Evolutionary conservation across 2,113 vertebrate species (phyloP).

Genomic region (Hyaena hyaena): DNA sequence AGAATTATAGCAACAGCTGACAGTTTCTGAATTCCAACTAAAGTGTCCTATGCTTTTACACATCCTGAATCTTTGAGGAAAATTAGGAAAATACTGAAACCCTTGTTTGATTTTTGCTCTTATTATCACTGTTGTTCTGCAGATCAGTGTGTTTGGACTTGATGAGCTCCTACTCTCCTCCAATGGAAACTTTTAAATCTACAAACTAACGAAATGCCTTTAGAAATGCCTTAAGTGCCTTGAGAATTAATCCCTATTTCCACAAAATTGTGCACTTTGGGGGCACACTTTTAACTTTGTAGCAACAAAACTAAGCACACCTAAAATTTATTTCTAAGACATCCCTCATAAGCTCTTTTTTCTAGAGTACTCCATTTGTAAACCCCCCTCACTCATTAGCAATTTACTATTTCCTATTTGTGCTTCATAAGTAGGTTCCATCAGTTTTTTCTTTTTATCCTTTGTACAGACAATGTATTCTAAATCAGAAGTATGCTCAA

Average conservation of each 20-base stretch:
- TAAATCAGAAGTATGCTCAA: slow-evolving; percentile 16
- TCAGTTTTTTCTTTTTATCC: neutral
- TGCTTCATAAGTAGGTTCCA: neutral
- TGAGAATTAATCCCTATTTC: neutral
- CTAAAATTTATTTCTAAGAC: neutral
- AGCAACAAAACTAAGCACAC: neutral
- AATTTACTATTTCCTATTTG: slow-evolving; percentile 54
- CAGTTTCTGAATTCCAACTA: neutral
- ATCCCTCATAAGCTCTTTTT: neutral
- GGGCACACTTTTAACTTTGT: neutral
- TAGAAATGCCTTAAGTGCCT: neutral
- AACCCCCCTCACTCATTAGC: slow-evolving; percentile 48
- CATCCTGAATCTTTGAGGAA: neutral
- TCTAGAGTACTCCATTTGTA: slow-evolving; percentile 37
- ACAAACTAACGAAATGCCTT: neutral
- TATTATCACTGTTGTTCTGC: neutral
- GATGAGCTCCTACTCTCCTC: neutral
- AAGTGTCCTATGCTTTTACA: neutral
- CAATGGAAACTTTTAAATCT: slow-evolving; percentile 20
- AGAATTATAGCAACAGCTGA: neutral
- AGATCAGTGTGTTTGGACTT: neutral
- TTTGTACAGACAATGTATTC: slow-evolving; percentile 44
- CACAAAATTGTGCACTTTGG: neutral
- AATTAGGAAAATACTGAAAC: neutral
- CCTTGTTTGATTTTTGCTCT: neutral